phyloP scores from a whole-genome alignment of 2,888 invertebrate genomes.

The Tricholauxania praeusta region DNA sequence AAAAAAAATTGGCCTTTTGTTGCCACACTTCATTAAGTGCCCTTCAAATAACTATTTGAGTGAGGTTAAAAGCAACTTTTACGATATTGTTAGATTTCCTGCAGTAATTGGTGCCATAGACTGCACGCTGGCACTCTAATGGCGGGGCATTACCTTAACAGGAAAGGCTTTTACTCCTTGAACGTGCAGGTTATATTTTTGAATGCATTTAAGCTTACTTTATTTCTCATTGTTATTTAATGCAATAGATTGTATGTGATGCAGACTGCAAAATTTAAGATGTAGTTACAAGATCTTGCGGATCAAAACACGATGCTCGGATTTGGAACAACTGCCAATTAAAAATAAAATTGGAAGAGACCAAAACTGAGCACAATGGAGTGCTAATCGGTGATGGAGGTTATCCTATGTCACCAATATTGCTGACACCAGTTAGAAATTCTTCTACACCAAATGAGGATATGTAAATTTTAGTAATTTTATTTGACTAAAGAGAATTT shows the following conservation, averaged over 20 bases:
- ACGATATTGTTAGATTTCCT: constrained; percentile 20
- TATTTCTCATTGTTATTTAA: not conserved
- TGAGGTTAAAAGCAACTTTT: constrained; percentile 25
- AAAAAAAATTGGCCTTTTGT: constrained; percentile 25
- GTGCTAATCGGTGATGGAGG: constrained; percentile 38
- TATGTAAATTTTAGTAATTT: constrained; percentile 24
- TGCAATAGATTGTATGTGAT: constrained; percentile 39
- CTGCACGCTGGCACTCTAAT: constrained; percentile 35
- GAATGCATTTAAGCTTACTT: not conserved
- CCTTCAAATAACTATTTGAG: constrained; percentile 17
- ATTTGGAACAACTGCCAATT: constrained; percentile 31
- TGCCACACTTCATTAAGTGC: constrained; percentile 32
- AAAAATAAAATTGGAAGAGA: constrained; percentile 28
- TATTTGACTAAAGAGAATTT: not conserved
- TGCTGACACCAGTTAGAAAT: constrained; percentile 39
- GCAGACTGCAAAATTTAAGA: constrained; percentile 37
- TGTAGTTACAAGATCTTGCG: constrained; percentile 39
- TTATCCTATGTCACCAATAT: constrained; percentile 37
- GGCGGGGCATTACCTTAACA: constrained; percentile 38
- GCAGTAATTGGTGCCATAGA: constrained; percentile 37
- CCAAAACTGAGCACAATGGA: constrained; percentile 33
- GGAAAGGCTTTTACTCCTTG: constrained; percentile 35
- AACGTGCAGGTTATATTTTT: constrained; percentile 32
- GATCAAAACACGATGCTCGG: constrained; percentile 36
- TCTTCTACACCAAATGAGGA: constrained; percentile 33